Evolutionary conservation across 2,888 invertebrate species (phyloP).

Genomic region (Harpalus rubripes): DNA sequence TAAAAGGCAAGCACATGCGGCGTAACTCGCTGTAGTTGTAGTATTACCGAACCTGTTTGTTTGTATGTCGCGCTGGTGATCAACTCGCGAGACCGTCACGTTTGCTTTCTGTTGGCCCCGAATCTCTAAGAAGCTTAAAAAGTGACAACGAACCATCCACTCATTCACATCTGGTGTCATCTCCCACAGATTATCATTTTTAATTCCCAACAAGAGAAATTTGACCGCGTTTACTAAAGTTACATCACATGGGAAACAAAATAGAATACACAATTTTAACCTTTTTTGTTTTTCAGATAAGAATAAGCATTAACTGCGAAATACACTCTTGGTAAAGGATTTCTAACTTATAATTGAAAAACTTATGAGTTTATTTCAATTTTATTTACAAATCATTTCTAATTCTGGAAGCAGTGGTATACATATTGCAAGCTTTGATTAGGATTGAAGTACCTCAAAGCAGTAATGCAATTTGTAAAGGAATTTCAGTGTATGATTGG

Average conservation of each 20-base stretch:
- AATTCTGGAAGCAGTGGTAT: too few relatives aligned
- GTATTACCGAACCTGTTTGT: slow-evolving; percentile 56
- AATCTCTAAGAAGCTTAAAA: slow-evolving; percentile 54
- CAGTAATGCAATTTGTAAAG: too few relatives aligned
- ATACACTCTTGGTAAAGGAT: too few relatives aligned
- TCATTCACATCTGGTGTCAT: slow-evolving; percentile 26
- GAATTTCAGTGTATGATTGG: too few relatives aligned
- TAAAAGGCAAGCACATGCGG: slow-evolving; percentile 44
- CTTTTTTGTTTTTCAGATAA: neutral
- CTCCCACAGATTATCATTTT: slow-evolving; percentile 28
- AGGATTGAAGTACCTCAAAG: too few relatives aligned
- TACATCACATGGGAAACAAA: neutral
- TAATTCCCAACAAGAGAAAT: neutral
- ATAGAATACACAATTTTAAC: neutral
- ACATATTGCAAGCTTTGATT: too few relatives aligned
- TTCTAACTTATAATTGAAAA: too few relatives aligned
- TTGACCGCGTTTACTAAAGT: neutral
- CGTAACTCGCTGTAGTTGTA: slow-evolving; percentile 47
- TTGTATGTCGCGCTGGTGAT: slow-evolving; percentile 51
- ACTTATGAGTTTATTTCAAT: too few relatives aligned
- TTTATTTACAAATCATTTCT: too few relatives aligned
- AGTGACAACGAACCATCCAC: slow-evolving; percentile 44
- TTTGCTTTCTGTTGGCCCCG: slow-evolving; percentile 57
- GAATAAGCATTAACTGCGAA: too few relatives aligned
- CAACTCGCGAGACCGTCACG: slow-evolving; percentile 20